Percentiles rank a stretch among this genome's conserved stretches.
These are phyloP conservation scores for Euura lappo DNA, from an alignment of 1,140 invertebrate genomes.

Conservation along the genomic window DNA sequence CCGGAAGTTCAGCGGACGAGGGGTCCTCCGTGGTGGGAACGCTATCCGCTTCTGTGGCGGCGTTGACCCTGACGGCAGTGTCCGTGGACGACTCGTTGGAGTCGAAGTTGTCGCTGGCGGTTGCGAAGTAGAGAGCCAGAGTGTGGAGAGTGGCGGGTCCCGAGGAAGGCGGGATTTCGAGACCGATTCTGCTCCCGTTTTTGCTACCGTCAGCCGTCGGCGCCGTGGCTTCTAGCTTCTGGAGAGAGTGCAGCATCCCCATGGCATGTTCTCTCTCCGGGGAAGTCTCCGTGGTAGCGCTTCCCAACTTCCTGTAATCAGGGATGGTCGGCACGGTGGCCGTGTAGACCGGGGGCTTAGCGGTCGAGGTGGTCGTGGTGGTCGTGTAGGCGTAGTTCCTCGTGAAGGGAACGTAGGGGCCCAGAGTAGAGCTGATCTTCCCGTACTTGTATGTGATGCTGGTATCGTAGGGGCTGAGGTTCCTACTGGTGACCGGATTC, in stretches of 20 bases:
- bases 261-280: conserved; percentile 53
- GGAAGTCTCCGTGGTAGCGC: conserved; percentile 24
- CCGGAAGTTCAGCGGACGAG: conserved; percentile 43
- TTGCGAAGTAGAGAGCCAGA: conserved; percentile 78
- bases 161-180: conserved; percentile 71
- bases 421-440: conserved; percentile 46
- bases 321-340: conserved; percentile 39
- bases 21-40: conserved; percentile 22
- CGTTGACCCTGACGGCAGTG: conserved; percentile 40
- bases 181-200: conserved; percentile 59
- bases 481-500: conserved; percentile 31
- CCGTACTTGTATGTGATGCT: conserved; percentile 50
- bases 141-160: conserved; percentile 78
- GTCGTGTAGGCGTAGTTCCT: conserved; percentile 50
- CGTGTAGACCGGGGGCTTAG: conserved; percentile 40
- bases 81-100: conserved; percentile 52
- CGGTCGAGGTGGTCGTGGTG: conserved; percentile 38
- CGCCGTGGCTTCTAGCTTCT: conserved; percentile 45
- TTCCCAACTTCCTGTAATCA: conserved; percentile 17
- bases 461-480: conserved; percentile 44
- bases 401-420: conserved; percentile 54
- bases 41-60: conserved; percentile 26
- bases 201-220: conserved; percentile 33
- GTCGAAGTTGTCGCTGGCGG: conserved; percentile 68
- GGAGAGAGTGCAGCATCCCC: conserved; percentile 53